phyloP scores from a whole-genome alignment of 2,888 invertebrate species.

The Acanthosepion lycidas region DNA sequence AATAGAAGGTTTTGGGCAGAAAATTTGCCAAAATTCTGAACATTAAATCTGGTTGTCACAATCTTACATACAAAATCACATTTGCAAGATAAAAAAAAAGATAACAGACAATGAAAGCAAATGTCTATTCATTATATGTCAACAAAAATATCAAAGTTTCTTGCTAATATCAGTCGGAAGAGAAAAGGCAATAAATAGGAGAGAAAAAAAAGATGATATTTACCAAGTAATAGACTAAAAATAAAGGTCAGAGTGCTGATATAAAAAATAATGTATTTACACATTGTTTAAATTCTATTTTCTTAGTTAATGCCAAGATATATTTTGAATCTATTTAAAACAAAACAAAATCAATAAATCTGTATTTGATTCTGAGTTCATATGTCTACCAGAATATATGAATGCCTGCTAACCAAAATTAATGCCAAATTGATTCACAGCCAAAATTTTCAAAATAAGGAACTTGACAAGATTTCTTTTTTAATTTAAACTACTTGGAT shows the following conservation, averaged over 20 bases:
- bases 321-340: too few species aligned
- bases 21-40: not conserved
- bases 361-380: too few species aligned
- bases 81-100: not conserved
- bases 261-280: not conserved
- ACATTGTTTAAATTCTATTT: too few species aligned
- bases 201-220: not conserved
- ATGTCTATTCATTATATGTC: conserved; percentile 33
- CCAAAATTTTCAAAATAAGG: too few species aligned
- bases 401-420: too few species aligned
- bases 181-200: not conserved
- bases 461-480: too few species aligned
- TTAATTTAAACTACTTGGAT: too few species aligned
- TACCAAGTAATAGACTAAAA: not conserved
- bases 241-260: not conserved
- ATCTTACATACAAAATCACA: not conserved
- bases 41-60: not conserved
- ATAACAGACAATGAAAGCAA: not conserved
- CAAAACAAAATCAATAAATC: too few species aligned
- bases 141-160: conserved; percentile 7
- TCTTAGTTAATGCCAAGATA: too few species aligned
- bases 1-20: too few species aligned
- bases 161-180: not conserved
- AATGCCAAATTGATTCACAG: too few species aligned
- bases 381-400: too few species aligned